phyloP scores from a whole-genome alignment of 1,140 invertebrate genomes.

The Saxidomus purpurata region DNA sequence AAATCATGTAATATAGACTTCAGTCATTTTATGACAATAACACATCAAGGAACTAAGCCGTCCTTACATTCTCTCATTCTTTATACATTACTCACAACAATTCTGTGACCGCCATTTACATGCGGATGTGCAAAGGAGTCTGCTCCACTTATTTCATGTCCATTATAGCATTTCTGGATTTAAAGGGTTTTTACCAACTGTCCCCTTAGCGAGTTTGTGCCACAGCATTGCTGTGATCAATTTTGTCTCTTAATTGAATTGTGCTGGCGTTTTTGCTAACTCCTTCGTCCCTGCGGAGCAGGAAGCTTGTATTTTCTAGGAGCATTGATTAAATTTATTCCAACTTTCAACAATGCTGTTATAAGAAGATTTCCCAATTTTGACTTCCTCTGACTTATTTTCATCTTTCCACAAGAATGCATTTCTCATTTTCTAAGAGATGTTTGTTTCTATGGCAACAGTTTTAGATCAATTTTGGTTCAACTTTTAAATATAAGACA shows the following conservation, averaged over 20 bases:
- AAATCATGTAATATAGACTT: no score
- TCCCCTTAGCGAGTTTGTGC: constrained; percentile 24
- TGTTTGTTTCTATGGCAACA: constrained; percentile 58
- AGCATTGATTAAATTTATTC: constrained; percentile 70
- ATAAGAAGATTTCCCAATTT: constrained; percentile 62
- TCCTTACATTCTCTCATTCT: no score
- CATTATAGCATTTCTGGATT: constrained; percentile 21
- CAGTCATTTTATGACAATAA: no score
- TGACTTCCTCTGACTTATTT: constrained; percentile 64
- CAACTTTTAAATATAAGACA: constrained; percentile 52
- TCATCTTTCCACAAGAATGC: constrained; percentile 65
- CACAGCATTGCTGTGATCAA: constrained; percentile 57
- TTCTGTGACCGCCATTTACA: not conserved
- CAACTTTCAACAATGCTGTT: constrained; percentile 60
- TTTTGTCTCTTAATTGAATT: constrained; percentile 66
- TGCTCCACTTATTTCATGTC: not conserved
- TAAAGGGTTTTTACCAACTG: constrained; percentile 12
- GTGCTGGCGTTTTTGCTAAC: constrained; percentile 56
- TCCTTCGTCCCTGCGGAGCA: constrained; percentile 47
- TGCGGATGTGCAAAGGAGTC: not conserved
- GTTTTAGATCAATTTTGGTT: constrained; percentile 45
- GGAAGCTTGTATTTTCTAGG: constrained; percentile 49
- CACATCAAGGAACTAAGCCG: no score
- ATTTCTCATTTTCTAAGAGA: constrained; percentile 63
- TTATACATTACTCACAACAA: not conserved